Conservation (phyloP, 2,797 vertebrate genomes). For the Poecile montanus region DNA sequence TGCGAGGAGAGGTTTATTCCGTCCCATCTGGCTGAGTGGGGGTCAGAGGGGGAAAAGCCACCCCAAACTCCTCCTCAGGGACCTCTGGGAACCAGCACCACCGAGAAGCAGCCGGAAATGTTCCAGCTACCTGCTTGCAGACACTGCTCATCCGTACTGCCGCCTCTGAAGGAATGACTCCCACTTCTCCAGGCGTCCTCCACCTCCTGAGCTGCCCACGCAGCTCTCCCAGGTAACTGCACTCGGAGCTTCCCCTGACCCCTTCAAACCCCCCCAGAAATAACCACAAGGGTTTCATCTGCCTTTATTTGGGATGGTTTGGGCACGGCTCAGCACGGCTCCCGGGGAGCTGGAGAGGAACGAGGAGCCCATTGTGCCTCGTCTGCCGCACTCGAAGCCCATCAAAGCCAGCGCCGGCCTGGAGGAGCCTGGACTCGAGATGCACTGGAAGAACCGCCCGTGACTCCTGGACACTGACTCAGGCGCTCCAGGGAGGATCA, state of each 20-base stretch:
- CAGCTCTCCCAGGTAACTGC: not conserved
- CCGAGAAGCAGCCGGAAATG: not conserved
- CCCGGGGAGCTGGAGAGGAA: not conserved
- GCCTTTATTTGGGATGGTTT: not conserved
- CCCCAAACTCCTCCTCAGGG: not conserved
- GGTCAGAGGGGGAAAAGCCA: not conserved
- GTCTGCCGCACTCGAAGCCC: not conserved
- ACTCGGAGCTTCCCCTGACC: not conserved
- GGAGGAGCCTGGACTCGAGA: not conserved
- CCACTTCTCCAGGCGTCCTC: not conserved
- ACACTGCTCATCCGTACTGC: fast-evolving
- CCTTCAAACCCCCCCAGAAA: not conserved
- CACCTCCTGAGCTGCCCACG: not conserved
- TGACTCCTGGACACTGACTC: not conserved
- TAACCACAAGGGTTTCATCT: not conserved
- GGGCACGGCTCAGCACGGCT: not conserved
- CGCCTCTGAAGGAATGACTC: not conserved
- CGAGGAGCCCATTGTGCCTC: not conserved
- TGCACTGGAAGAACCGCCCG: not conserved
- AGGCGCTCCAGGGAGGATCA: not conserved
- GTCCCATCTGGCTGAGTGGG: slow-evolving; percentile 5
- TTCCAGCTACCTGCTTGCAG: not conserved
- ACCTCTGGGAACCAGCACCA: not conserved
- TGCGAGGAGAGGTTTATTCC: slow-evolving; percentile 21
- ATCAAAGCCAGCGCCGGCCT: not conserved